Percentiles rank a stretch among this genome's conserved stretches.
Conservation (phyloP, 2,888 invertebrate genomes). For the Cheilosia vulpina region DNA sequence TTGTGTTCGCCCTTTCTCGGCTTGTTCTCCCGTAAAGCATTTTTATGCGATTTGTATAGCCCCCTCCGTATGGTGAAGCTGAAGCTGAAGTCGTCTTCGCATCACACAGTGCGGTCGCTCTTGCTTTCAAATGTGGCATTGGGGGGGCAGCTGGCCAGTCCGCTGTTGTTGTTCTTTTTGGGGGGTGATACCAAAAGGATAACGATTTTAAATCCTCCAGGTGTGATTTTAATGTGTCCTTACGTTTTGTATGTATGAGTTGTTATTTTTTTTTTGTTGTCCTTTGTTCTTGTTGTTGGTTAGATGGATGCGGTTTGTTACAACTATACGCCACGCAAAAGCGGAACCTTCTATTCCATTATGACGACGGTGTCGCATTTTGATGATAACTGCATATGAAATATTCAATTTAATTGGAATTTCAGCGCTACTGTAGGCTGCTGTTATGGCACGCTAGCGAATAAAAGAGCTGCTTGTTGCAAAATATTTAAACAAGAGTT, state of each 20-base stretch:
- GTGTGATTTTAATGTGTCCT: constrained; percentile 80
- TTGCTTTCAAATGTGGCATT: constrained; percentile 65
- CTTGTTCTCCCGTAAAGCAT: constrained; percentile 67
- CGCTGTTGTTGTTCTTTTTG: constrained; percentile 40
- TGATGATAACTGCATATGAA: constrained; percentile 74
- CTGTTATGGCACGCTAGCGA: constrained; percentile 56
- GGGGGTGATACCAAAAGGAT: constrained; percentile 77
- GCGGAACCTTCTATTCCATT: constrained; percentile 63
- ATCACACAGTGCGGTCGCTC: constrained; percentile 67
- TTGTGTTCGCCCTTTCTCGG: constrained; percentile 64
- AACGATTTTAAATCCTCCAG: constrained; percentile 83
- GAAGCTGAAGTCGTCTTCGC: constrained; percentile 44
- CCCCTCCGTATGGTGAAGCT: constrained; percentile 21
- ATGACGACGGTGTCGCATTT: constrained; percentile 56
- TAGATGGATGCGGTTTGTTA: constrained; percentile 70
- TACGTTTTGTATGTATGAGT: constrained; percentile 74
- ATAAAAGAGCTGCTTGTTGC: constrained; percentile 33
- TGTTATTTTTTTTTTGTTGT: constrained; percentile 58
- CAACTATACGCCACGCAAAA: constrained; percentile 40
- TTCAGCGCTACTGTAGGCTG: constrained; percentile 39
- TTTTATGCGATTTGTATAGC: constrained; percentile 74
- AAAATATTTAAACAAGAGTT: constrained; percentile 37
- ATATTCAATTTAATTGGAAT: constrained; percentile 82
- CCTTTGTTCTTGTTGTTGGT: neutral
- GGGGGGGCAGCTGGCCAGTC: constrained; percentile 58